Evolutionary conservation across 2,797 vertebrate genomes (phyloP), one percentile per base, ranked within the genome.

Genomic region (Xiphophorus birchmanni): DNA sequence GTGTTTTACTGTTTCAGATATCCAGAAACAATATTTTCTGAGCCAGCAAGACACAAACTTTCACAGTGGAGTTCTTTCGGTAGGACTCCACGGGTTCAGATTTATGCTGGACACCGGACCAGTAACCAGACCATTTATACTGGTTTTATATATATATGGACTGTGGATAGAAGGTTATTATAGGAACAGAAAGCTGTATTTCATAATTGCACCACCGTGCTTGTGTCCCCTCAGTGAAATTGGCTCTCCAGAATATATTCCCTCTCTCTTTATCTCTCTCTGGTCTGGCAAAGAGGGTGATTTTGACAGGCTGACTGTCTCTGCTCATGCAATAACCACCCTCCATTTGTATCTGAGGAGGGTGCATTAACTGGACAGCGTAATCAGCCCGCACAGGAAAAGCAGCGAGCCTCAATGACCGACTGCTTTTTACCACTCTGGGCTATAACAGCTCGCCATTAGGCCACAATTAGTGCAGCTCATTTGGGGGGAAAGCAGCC

Each of bases 341-440:
- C 83, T 91, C 93, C 90, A 95, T 94, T 95, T 95, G 92, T 94
- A 94, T 91, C 91, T 69, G 87, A 90, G 93, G 89, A 88, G 86
- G 88, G 90, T 92, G 89, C 94, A 95, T 95, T 94, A 95, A 94
- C 87, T 86, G 92, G 92, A 93, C 92, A 92, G 92, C 45, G 85
- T 93, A 93, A 95, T 94, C 94, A 93, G 90, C 80, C 92, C 5
- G 82, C 86, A 83, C 82, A 82, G 90, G 82, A 89, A 90, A 91
- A 80, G 84, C 89, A 85, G 76, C 89, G 74, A 83, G 83, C 87
- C 85, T 79, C 79, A 80, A 79, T 78, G 83, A 89, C 85, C 35
- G 23, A 71, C 89, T 86, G 91, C 90, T 92, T 93, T 94, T 92
- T 92, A 91, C 90, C 93, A 90, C 92, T 90, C 87, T 84, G 74